Evolutionary conservation across 2,888 invertebrate species (phyloP).

Genomic region (Caenorhabditis zanzibari): DNA sequence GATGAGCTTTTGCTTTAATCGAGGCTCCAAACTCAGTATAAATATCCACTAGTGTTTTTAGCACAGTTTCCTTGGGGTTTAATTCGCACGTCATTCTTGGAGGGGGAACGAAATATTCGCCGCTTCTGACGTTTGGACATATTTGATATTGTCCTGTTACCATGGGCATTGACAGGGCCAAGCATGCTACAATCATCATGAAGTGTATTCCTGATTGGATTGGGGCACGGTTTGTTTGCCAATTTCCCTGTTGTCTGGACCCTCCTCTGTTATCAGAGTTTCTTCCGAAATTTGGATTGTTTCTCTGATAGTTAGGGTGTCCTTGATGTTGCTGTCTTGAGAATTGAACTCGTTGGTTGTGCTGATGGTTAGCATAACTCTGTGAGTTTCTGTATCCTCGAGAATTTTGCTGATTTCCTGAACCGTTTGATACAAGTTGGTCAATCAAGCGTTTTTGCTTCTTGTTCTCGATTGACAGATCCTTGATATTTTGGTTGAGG

Average conservation of each 20-base stretch:
- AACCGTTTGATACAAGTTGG: neutral
- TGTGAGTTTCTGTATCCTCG: neutral
- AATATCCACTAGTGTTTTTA: neutral
- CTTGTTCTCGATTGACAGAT: neutral
- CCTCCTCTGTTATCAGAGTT: neutral
- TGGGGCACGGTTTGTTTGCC: conserved; percentile 3
- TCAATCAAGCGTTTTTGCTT: neutral
- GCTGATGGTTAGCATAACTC: neutral
- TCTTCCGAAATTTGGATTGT: neutral
- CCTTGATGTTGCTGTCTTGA: no score
- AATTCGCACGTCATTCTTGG: neutral
- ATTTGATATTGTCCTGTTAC: neutral
- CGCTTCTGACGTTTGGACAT: conserved; percentile 3
- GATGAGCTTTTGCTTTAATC: neutral
- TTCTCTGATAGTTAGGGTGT: neutral
- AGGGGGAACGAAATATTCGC: conserved; percentile 21
- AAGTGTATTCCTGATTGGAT: conserved; percentile 6
- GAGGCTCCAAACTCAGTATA: conserved; percentile 27
- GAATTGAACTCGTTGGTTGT: neutral
- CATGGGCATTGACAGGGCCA: neutral
- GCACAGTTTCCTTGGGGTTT: conserved; percentile 1
- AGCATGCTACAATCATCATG: neutral
- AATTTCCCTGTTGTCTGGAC: conserved; percentile 1
- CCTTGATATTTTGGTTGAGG: neutral
- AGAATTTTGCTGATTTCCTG: neutral